Conservation (phyloP, 2,113 vertebrate genomes). For the Paraplagusia blochii region DNA sequence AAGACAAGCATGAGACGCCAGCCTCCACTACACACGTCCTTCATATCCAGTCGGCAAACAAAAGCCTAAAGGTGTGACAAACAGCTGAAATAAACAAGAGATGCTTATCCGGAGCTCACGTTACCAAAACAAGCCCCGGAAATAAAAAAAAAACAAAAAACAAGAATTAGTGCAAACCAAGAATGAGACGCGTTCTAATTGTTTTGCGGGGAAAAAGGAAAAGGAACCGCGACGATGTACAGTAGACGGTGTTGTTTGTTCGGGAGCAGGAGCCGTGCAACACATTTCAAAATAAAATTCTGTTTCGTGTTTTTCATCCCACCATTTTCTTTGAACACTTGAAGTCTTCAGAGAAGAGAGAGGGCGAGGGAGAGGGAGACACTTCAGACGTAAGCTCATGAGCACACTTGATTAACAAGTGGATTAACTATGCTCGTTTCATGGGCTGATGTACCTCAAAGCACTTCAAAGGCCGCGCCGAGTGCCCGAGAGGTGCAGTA, state of each 20-base stretch:
- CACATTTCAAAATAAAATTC: slow-evolving; percentile 34
- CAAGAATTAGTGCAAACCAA: slow-evolving; percentile 8
- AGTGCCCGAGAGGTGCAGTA: slow-evolving; percentile 75
- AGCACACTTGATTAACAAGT: slow-evolving; percentile 80
- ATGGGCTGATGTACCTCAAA: slow-evolving; percentile 78
- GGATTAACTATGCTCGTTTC: slow-evolving; percentile 80
- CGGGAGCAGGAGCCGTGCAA: neutral
- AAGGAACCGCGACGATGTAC: neutral
- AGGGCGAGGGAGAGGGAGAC: slow-evolving; percentile 31
- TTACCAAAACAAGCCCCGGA: neutral
- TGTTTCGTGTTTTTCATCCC: slow-evolving; percentile 54
- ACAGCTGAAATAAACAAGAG: slow-evolving; percentile 41
- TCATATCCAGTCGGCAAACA: slow-evolving; percentile 32
- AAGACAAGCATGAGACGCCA: slow-evolving; percentile 42
- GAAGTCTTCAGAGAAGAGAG: slow-evolving; percentile 59
- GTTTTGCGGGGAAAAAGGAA: slow-evolving; percentile 1
- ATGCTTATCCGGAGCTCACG: slow-evolving; percentile 8
- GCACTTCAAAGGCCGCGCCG: slow-evolving; percentile 78
- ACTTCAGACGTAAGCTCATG: slow-evolving; percentile 74
- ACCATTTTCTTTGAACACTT: slow-evolving; percentile 66
- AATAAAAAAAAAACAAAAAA: neutral
- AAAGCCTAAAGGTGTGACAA: slow-evolving; percentile 30
- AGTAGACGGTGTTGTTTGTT: neutral
- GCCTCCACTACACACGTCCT: slow-evolving; percentile 21
- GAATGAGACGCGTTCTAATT: neutral